Evolutionary conservation across 2,888 invertebrate species (phyloP).

Genomic region (Amphipyra berbera): DNA sequence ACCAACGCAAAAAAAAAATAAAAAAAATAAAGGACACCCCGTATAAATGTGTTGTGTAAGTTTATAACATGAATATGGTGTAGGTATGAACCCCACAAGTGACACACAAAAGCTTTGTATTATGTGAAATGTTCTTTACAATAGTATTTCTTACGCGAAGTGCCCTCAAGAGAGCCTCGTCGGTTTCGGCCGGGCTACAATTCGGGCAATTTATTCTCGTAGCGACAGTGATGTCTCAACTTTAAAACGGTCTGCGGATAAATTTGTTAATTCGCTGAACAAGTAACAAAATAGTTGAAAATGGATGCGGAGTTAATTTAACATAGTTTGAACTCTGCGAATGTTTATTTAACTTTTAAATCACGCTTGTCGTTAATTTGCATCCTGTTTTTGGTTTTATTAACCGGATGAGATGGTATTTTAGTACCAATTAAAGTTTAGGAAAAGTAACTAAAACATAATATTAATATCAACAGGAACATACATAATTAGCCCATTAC

Average conservation of each 20-base stretch:
- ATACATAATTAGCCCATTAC: too few species aligned
- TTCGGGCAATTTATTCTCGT: slow-evolving; percentile 51
- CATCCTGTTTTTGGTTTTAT: not conserved
- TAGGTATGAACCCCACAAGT: too few species aligned
- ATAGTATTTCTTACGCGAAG: slow-evolving; percentile 46
- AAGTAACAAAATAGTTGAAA: slow-evolving; percentile 26
- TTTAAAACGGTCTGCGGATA: slow-evolving; percentile 36
- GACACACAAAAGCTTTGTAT: slow-evolving; percentile 9
- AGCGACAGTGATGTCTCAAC: slow-evolving; percentile 54
- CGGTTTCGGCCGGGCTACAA: slow-evolving; percentile 37
- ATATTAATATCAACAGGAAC: too few species aligned
- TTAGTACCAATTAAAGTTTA: not conserved
- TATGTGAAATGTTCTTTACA: slow-evolving; percentile 35
- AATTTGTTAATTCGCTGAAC: slow-evolving; percentile 47
- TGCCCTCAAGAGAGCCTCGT: slow-evolving; percentile 40
- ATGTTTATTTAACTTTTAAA: not conserved
- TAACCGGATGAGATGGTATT: not conserved
- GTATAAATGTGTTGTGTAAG: too few species aligned
- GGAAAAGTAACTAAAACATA: too few species aligned
- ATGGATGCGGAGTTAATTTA: slow-evolving; percentile 4
- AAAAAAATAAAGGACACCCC: too few species aligned
- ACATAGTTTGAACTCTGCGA: not conserved
- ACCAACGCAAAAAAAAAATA: too few species aligned
- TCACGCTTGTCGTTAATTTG: not conserved
- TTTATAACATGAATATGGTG: too few species aligned